Percentiles rank a stretch among this genome's conserved stretches.
Evolutionary conservation across 2,888 invertebrate genomes (phyloP).

Genomic region (Scaptomyza reducta): DNA sequence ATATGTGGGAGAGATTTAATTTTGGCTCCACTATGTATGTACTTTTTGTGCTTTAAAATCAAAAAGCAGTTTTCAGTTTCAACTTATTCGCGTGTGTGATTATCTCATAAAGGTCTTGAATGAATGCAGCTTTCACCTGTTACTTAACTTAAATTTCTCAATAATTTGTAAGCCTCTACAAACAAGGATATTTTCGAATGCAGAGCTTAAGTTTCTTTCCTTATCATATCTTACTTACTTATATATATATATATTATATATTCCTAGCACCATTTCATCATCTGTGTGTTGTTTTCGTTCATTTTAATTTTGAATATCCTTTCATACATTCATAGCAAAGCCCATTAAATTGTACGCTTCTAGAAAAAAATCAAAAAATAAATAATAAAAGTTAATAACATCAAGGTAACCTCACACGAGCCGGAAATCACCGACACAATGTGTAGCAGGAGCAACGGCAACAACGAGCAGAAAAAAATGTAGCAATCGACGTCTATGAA

Average conservation of each 20-base stretch:
- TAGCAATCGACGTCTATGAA: slow-evolving; percentile 7
- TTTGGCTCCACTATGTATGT: not conserved
- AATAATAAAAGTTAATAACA: slow-evolving; percentile 55
- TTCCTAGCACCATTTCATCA: not conserved
- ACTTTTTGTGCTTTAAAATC: not conserved
- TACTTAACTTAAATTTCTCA: slow-evolving; percentile 8
- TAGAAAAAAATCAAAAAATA: slow-evolving; percentile 7
- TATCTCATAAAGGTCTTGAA: not conserved
- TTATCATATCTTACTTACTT: too few species aligned
- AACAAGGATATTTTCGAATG: not conserved
- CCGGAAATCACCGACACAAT: slow-evolving; percentile 50
- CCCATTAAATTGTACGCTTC: slow-evolving; percentile 43
- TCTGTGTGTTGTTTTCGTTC: slow-evolving; percentile 5
- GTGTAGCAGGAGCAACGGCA: not conserved
- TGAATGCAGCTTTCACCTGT: not conserved
- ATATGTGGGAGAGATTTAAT: slow-evolving; percentile 1
- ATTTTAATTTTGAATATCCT: slow-evolving; percentile 57
- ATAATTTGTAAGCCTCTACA: slow-evolving; percentile 2
- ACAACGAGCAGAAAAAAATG: slow-evolving; percentile 15
- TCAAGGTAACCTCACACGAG: slow-evolving; percentile 50
- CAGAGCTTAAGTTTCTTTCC: not conserved
- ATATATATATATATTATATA: too few species aligned
- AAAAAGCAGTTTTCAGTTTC: slow-evolving; percentile 10
- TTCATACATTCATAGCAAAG: slow-evolving; percentile 48
- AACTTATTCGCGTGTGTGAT: not conserved